Base-by-base conservation (phyloP, 2,797 vertebrate species). In the Myiothlypis coronata region DNA sequence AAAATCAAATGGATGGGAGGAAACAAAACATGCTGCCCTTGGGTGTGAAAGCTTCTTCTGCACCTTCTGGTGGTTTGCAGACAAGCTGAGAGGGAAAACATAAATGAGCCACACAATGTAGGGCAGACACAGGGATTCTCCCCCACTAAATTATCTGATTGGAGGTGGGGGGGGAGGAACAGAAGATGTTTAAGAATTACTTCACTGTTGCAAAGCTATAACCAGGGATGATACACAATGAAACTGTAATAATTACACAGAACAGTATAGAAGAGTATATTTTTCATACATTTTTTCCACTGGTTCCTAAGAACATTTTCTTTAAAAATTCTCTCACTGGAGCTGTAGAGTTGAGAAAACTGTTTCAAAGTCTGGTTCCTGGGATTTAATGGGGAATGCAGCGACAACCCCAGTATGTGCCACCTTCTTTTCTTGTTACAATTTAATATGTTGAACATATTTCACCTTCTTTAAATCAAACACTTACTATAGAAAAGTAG, bases 1-100 rank as follows among this genome's bases (percentile, higher is more conserved):
- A 75, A 94, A 92, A 76, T 34, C 57, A 81, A 76, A 50, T 47
- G 92, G 89, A 71, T 65, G 80, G 35, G 30, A 86, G n/a, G 35
- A 68, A 71, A 89, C 32, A 11, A 68, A 71, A 89, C 32, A 12
- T 2, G 39, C 59, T 72, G 63, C 49, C 63, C 35, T 65, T 88
- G 86, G 65, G 83, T 2, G 3, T 64, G 72, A 92, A 83, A 88
- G n/a, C 46, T 28, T 6, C 53, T 78, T 93, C 19, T 86, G 53
- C 80, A 93, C 61, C 69, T 94, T 81, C 85, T 81, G 90, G 65
- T 60, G 46, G 41, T 96, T 95, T 90, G 88, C 55, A 87, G 83
- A 50, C 92, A 90, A 92, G 55, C 69, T 87, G 74, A 72, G 88
- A 87, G 27, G 70, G 43, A 84, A 87, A 92, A 81, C 20, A 46